Percentiles rank a stretch among this genome's conserved stretches.
phyloP scores from a whole-genome alignment of 2,113 vertebrate genomes.

The Ammospiza caudacuta region DNA sequence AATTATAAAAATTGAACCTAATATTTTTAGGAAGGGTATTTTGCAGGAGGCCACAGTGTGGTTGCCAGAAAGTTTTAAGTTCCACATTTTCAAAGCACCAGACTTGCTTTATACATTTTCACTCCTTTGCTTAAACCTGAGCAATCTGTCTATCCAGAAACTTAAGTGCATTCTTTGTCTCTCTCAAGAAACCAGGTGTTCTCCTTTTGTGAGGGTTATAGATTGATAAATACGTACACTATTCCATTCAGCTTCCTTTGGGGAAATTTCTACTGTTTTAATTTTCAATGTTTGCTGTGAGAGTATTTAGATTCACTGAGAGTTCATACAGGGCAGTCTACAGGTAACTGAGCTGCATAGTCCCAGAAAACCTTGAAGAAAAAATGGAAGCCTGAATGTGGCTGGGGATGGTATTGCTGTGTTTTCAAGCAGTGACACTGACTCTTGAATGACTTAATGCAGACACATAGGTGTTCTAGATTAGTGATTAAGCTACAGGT shows the following conservation, averaged over 20 bases:
- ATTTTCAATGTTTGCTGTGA: neutral
- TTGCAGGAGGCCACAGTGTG: neutral
- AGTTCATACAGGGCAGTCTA: neutral
- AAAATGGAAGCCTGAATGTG: neutral
- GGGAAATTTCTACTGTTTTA: neutral
- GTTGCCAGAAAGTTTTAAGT: neutral
- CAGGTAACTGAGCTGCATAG: neutral
- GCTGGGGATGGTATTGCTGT: neutral
- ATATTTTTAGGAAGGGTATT: neutral
- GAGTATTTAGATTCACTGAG: neutral
- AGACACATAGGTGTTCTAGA: neutral
- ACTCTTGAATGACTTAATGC: neutral
- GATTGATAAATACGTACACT: neutral
- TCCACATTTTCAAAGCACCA: neutral
- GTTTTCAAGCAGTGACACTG: neutral
- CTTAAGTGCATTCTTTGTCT: neutral
- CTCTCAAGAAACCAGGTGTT: neutral
- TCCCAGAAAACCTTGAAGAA: neutral
- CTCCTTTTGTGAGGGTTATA: neutral
- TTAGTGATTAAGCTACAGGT: neutral
- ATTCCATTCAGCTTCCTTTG: neutral
- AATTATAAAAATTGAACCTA: neutral
- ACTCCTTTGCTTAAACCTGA: neutral
- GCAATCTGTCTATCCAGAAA: neutral
- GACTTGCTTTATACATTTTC: neutral